Evolutionary conservation across 2,797 vertebrate genomes (phyloP), one percentile per base, ranked within the genome.

Genomic region (Varecia variegata): DNA sequence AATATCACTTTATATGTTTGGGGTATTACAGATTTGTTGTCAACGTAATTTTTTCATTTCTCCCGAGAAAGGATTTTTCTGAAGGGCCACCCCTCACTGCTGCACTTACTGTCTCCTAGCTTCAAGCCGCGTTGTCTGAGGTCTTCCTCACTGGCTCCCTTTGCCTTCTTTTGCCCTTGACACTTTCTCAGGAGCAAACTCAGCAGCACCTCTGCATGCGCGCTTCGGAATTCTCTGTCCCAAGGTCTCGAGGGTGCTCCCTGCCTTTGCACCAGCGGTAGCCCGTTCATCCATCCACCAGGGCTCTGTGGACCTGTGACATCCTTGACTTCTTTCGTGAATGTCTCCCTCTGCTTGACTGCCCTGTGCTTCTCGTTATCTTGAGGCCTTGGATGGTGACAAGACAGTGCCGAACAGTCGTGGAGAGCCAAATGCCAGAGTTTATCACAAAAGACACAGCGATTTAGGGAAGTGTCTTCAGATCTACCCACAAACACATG

Each of bases 171-270:
- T 7, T 21, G 7, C 13, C 15, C 43, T 18, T 56, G 27, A 45
- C 1, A 35, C 2, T 76, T 18, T 58, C 2, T 40, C 25, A 47
- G 21, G 27, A 45, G 5, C 7, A 21, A 50, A 50, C 13, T 50
- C 21, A 21, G 11, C 21, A 70, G 25, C 45, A 23, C 27, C 43
- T 89, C 58, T 20, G 62, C 58, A 4, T 67, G 54, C 54, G 35
- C 14, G 23, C 15, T 23, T 40, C 1, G 0, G 0, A 3, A 43
- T 3, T 1, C 13, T 40, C 47, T 68, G 30, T 32, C 43, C 45
- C 4, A 35, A 11, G 27, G 38, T 5, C 0, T 5, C 30, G 11
- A 50, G 54, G 8, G n/a, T 3, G 0, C 21, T 30, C 14, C 9
- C 27, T 0, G 3, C 4, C n/a, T 65, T 65, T 54, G 45, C 11